These are phyloP conservation scores for Hycleus phaleratus DNA, from an alignment of 1,140 invertebrate genomes.

Conservation along the genomic window DNA sequence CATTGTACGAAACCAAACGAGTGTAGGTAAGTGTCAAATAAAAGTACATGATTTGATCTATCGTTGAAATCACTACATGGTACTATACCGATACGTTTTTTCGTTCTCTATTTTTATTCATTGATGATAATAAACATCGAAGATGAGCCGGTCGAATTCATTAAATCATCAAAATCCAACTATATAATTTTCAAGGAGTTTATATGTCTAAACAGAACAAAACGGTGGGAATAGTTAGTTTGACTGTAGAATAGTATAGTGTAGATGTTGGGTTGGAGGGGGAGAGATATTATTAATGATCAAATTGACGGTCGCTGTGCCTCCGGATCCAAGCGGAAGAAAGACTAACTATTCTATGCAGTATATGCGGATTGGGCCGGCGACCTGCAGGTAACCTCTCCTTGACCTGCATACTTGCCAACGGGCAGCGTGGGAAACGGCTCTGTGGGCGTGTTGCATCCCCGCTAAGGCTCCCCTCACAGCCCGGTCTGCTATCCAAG, in stretches of 20 bases:
- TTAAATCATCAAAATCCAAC: conserved; percentile 7
- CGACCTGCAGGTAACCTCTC: conserved; percentile 42
- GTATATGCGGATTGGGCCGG: conserved; percentile 36
- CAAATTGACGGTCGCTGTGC: not conserved
- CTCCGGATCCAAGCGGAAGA: conserved; percentile 18
- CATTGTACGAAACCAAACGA: conserved; percentile 87
- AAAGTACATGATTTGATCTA: conserved; percentile 11
- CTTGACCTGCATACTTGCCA: conserved; percentile 43
- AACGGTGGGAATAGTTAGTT: too few species aligned
- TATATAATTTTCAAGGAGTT: conserved; percentile 30
- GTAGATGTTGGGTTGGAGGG: not conserved
- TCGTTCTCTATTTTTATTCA: not conserved
- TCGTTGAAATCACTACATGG: conserved; percentile 16
- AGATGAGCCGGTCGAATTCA: conserved; percentile 12
- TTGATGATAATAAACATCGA: conserved; percentile 1
- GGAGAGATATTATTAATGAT: not conserved
- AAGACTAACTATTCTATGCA: conserved; percentile 10
- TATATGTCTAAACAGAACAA: not conserved
- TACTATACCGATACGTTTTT: conserved; percentile 2
- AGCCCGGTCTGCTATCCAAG: conserved; percentile 30
- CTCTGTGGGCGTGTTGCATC: conserved; percentile 41
- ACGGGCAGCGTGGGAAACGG: conserved; percentile 42
- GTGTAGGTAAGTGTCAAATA: conserved; percentile 75
- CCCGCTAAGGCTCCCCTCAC: conserved; percentile 26
- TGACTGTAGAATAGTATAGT: too few species aligned